These are phyloP conservation scores for Isoperla grammatica DNA, from an alignment of 2,888 invertebrate species.

Conservation along the genomic window DNA sequence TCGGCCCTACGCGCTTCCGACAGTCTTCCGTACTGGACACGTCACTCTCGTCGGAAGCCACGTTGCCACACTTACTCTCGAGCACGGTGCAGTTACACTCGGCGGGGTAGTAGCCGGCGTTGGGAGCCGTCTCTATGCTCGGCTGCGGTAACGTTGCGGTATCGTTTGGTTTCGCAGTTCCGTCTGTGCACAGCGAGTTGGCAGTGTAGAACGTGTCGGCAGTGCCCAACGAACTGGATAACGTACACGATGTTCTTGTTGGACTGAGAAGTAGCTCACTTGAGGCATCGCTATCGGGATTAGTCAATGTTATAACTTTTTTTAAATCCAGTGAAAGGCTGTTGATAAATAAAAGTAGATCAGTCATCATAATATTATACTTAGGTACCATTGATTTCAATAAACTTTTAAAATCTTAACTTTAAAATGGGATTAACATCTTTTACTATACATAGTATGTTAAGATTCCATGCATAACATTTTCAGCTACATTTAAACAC, in stretches of 20 bases:
- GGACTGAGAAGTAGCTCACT: not conserved
- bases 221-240: constrained; percentile 41
- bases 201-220: constrained; percentile 74
- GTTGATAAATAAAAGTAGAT: constrained; percentile 26
- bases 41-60: constrained; percentile 50
- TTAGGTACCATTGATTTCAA: too few species aligned
- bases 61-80: not conserved
- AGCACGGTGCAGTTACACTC: not conserved
- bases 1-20: constrained; percentile 37
- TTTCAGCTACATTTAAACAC: too few species aligned
- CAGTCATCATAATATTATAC: not conserved
- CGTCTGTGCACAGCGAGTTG: constrained; percentile 47
- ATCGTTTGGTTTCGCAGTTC: not conserved
- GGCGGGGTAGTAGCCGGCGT: not conserved
- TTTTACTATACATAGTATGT: too few species aligned
- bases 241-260: constrained; percentile 3
- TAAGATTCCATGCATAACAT: too few species aligned
- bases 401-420: too few species aligned
- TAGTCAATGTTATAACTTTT: constrained; percentile 45
- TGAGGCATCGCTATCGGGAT: constrained; percentile 35
- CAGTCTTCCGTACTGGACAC: constrained; percentile 57
- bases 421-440: too few species aligned
- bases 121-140: not conserved
- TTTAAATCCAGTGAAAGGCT: constrained; percentile 66
- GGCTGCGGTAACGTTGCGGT: not conserved